Conservation (phyloP, 1,140 invertebrate species). For the Pseudachorutes palmiensis region DNA sequence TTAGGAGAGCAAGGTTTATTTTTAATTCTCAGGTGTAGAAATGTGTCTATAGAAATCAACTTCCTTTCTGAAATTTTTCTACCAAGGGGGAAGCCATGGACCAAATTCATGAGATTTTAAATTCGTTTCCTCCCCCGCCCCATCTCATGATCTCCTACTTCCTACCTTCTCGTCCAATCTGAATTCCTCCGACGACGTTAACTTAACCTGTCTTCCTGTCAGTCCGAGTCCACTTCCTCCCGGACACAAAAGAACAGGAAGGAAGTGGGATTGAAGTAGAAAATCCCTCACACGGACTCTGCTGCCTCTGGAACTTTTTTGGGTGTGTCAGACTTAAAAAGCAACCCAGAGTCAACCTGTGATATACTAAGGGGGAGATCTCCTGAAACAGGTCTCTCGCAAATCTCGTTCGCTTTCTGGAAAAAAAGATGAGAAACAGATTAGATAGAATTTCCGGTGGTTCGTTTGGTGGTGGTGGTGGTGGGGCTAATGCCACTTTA, state of each 20-base stretch:
- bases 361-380: background rate
- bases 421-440: conserved; percentile 11
- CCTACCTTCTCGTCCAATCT: background rate
- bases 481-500: background rate
- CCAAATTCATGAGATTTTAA: too few relatives aligned
- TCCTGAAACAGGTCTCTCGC: background rate
- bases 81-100: too few relatives aligned
- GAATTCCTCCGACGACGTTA: background rate
- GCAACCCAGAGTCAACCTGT: too few relatives aligned
- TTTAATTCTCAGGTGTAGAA: too few relatives aligned
- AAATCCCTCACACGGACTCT: background rate
- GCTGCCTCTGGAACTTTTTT: background rate
- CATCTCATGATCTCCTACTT: background rate
- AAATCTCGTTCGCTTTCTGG: conserved; percentile 10
- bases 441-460: conserved; percentile 4
- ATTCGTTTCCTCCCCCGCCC: too few relatives aligned
- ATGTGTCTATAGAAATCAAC: too few relatives aligned
- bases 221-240: conserved; percentile 1
- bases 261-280: conserved; percentile 2
- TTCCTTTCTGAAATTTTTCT: too few relatives aligned
- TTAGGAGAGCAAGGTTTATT: too few relatives aligned
- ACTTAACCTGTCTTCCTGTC: conserved; percentile 13
- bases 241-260: conserved; percentile 6
- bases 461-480: background rate
- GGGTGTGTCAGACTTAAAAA: conserved; percentile 1